phyloP scores from a whole-genome alignment of 2,888 invertebrate species.

The Platypus cylindrus region DNA sequence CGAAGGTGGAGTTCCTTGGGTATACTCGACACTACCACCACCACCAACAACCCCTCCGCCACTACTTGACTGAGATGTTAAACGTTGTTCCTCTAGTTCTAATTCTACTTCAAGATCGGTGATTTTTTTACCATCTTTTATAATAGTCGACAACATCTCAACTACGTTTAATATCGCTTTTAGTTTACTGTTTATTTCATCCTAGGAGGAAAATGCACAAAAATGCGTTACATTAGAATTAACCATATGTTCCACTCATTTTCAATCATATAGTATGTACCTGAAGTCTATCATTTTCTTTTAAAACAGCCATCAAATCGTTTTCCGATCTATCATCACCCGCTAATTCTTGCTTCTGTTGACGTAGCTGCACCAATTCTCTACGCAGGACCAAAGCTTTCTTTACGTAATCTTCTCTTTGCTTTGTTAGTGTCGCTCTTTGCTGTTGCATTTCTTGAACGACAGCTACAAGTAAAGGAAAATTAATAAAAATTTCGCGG shows the following conservation, averaged over 20 bases:
- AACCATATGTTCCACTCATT: no score
- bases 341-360: conserved; percentile 65
- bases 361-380: conserved; percentile 64
- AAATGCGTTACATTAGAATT: conserved; percentile 2
- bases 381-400: conserved; percentile 61
- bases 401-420: conserved; percentile 69
- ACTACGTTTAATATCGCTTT: conserved; percentile 78
- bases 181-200: conserved; percentile 65
- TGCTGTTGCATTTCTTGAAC: conserved; percentile 74
- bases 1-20: no score
- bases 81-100: conserved; percentile 3
- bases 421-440: conserved; percentile 64
- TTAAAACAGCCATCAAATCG: conserved; percentile 64
- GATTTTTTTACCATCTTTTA: conserved; percentile 53
- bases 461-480: conserved; percentile 43
- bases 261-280: no score
- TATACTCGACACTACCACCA: no score
- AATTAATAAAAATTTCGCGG: conserved; percentile 5
- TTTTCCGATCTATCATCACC: conserved; percentile 49
- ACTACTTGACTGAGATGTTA: no score
- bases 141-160: conserved; percentile 75
- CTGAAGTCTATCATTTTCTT: conserved; percentile 76
- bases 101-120: conserved; percentile 32
- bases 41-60: no score
- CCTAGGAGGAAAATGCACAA: conserved; percentile 40